Evolutionary conservation across 2,797 vertebrate genomes (phyloP).

Genomic region (Thunnus albacares): DNA sequence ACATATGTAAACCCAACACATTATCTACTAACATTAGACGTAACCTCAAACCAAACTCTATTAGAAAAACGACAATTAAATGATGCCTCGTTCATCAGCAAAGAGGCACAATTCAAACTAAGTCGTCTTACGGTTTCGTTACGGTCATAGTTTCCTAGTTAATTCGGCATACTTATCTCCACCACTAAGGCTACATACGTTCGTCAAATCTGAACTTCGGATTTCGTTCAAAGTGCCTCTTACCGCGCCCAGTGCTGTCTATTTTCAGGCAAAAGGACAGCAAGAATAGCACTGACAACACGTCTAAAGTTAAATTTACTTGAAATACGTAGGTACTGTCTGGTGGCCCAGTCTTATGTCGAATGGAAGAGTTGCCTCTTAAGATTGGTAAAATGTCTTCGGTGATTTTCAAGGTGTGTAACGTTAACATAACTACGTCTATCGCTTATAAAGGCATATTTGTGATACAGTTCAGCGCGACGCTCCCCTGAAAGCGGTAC

Average conservation of each 20-base stretch:
- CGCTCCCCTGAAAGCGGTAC: slow-evolving; percentile 1
- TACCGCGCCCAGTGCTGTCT: background rate
- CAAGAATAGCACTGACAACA: background rate
- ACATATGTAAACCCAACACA: slow-evolving; percentile 15
- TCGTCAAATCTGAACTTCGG: background rate
- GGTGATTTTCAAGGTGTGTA: slow-evolving; percentile 13
- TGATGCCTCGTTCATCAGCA: background rate
- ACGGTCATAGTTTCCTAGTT: background rate
- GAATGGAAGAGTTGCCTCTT: background rate
- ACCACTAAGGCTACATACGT: too few relatives aligned
- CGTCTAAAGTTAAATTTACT: background rate
- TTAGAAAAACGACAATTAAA: slow-evolving; percentile 9
- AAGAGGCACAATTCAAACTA: background rate
- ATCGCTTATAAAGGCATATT: slow-evolving; percentile 2
- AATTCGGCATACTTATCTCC: background rate
- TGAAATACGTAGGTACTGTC: background rate
- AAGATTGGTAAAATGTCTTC: slow-evolving; percentile 21
- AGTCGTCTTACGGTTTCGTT: background rate
- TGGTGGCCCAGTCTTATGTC: background rate
- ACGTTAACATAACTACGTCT: background rate
- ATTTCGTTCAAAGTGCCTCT: background rate
- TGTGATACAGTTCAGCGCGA: background rate
- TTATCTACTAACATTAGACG: background rate
- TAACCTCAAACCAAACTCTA: slow-evolving; percentile 32
- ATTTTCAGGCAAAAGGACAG: background rate